Conservation (phyloP, 2,113 vertebrate species). For the Macaca mulatta region DNA sequence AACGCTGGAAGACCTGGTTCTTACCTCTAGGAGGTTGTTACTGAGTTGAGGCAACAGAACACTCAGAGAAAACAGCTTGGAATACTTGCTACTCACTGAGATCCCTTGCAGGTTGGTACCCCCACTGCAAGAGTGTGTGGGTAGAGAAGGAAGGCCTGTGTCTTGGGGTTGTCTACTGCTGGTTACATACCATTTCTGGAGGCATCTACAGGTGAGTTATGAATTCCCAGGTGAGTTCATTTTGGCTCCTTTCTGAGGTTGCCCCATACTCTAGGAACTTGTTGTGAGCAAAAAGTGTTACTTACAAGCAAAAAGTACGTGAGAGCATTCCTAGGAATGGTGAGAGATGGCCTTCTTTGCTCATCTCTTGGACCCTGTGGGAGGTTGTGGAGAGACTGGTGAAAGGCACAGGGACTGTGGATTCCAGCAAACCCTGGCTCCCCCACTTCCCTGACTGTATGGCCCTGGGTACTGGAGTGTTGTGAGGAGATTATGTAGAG, state of each 20-base stretch:
- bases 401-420: neutral
- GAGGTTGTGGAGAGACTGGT: neutral
- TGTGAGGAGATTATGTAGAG: neutral
- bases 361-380: neutral
- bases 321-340: neutral
- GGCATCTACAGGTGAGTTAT: neutral
- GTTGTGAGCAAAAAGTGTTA: neutral
- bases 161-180: neutral
- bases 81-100: neutral
- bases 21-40: neutral
- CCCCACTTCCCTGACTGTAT: neutral
- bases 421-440: neutral
- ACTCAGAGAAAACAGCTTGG: neutral
- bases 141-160: neutral
- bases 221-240: neutral
- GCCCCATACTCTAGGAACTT: neutral
- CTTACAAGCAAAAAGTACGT: neutral
- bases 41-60: neutral
- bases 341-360: neutral
- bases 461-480: neutral
- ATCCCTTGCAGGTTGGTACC: neutral
- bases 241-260: constrained; percentile 16
- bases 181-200: neutral
- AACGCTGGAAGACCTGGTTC: neutral
- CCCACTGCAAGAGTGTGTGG: rapidly evolving